A percentile compares a stretch with the other conserved stretches of the same genome.
phyloP scores from a whole-genome alignment of 2,113 vertebrate genomes.

The Lophotis ruficrista region DNA sequence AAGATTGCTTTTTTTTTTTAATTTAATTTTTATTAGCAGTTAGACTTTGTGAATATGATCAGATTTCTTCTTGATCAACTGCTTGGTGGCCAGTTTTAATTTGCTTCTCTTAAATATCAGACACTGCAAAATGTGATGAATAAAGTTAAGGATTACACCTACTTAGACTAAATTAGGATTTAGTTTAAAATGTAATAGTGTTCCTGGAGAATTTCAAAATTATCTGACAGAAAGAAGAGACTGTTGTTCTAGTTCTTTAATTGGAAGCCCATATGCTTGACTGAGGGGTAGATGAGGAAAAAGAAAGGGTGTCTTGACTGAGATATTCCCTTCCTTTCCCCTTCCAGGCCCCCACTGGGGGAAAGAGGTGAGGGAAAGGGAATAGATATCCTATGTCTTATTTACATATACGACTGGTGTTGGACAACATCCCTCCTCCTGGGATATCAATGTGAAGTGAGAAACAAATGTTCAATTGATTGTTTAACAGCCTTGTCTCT shows the following conservation, averaged over 20 bases:
- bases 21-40: not conserved
- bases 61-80: not conserved
- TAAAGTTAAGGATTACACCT: not conserved
- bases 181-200: not conserved
- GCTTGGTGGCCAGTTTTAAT: not conserved
- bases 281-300: not conserved
- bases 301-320: not conserved
- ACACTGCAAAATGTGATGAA: not conserved
- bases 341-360: not conserved
- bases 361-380: not conserved
- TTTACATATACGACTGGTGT: slow-evolving; percentile 12
- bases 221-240: not conserved
- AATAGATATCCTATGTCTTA: not conserved
- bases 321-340: slow-evolving; percentile 17
- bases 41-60: not conserved
- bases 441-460: slow-evolving; percentile 31
- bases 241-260: not conserved
- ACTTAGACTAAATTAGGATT: not conserved
- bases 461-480: slow-evolving; percentile 44
- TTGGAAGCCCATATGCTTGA: not conserved
- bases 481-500: slow-evolving; percentile 22
- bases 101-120: not conserved
- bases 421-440: not conserved
- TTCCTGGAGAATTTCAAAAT: not conserved
- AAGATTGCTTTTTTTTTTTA: not conserved